A percentile compares a stretch with the other conserved stretches of the same genome.
Conservation (phyloP, 2,888 invertebrate species). For the Cantharis nigra region DNA sequence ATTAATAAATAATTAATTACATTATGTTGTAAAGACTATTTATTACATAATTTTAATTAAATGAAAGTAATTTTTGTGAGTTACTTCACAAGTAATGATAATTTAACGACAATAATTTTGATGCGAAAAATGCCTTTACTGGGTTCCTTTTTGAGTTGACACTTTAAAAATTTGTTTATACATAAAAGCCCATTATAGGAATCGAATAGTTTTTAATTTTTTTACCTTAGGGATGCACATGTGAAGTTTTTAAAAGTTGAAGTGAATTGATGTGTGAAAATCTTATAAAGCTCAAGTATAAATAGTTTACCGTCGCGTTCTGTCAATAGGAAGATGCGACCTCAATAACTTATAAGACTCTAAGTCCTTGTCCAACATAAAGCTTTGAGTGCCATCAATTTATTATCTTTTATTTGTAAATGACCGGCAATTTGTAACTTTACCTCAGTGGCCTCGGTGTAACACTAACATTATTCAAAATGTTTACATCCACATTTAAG, state of each 20-base stretch:
- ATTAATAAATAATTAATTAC: not conserved
- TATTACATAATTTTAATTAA: not conserved
- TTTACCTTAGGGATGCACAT: not conserved
- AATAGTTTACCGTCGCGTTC: constrained; percentile 31
- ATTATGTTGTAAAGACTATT: not conserved
- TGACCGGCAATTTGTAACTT: constrained; percentile 53
- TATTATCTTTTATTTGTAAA: constrained; percentile 55
- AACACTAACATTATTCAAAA: constrained; percentile 31
- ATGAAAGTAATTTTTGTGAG: not conserved
- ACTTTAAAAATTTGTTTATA: not conserved
- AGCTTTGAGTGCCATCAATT: constrained; percentile 51
- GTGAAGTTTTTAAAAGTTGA: not conserved
- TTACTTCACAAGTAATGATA: not conserved
- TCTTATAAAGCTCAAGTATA: constrained; percentile 7
- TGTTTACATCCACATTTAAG: constrained; percentile 42
- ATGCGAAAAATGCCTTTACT: not conserved
- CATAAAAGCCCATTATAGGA: not conserved
- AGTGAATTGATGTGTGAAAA: not conserved
- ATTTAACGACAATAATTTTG: not conserved
- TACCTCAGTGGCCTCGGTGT: constrained; percentile 43
- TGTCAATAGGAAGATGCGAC: constrained; percentile 39
- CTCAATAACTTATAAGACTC: constrained; percentile 46
- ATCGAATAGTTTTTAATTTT: not conserved
- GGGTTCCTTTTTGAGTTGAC: not conserved
- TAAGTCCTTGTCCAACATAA: constrained; percentile 37